These are phyloP conservation scores for Zaprionus kolodkinae DNA, from an alignment of 1,140 invertebrate genomes.

Conservation along the genomic window DNA sequence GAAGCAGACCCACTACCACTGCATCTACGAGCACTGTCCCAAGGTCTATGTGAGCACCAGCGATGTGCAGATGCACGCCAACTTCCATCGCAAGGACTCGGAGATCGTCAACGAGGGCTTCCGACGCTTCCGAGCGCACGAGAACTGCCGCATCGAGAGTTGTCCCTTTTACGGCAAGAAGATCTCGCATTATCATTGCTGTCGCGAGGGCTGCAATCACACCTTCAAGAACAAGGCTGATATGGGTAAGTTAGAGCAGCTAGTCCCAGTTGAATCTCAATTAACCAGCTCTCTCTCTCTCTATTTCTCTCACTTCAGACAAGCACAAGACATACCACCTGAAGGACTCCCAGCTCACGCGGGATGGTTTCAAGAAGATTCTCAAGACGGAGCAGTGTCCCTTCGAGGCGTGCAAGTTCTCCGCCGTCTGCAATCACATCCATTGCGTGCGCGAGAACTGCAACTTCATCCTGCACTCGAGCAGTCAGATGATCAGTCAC, in stretches of 20 bases:
- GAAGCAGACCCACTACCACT: conserved; percentile 99
- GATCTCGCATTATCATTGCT: conserved; percentile 99
- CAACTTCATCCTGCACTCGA: conserved; percentile 97
- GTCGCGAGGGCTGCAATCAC: conserved; percentile 94
- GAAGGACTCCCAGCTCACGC: conserved; percentile 97
- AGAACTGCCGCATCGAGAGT: conserved; percentile 85
- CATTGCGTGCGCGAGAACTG: conserved; percentile 98
- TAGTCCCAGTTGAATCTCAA: background rate
- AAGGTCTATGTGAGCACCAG: conserved; percentile 99
- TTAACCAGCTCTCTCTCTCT: background rate
- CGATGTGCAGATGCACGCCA: conserved; percentile 99
- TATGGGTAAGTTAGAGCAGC: conserved; percentile 92
- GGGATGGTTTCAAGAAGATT: conserved; percentile 99
- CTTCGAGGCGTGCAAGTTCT: conserved; percentile 95
- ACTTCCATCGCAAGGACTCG: conserved; percentile 98
- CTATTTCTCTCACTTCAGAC: conserved; percentile 87
- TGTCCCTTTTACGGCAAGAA: conserved; percentile 97
- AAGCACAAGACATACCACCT: conserved; percentile 99
- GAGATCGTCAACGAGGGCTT: conserved; percentile 97
- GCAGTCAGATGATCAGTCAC: conserved; percentile 98
- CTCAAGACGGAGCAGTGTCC: conserved; percentile 98
- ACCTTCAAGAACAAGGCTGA: conserved; percentile 99
- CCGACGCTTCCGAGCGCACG: conserved; percentile 78
- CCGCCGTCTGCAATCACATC: conserved; percentile 98
- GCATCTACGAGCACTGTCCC: conserved; percentile 97